Evolutionary conservation across 1,140 invertebrate species (phyloP), one percentile per base, ranked within the genome.

Genomic region (Caenorhabditis remanei): DNA sequence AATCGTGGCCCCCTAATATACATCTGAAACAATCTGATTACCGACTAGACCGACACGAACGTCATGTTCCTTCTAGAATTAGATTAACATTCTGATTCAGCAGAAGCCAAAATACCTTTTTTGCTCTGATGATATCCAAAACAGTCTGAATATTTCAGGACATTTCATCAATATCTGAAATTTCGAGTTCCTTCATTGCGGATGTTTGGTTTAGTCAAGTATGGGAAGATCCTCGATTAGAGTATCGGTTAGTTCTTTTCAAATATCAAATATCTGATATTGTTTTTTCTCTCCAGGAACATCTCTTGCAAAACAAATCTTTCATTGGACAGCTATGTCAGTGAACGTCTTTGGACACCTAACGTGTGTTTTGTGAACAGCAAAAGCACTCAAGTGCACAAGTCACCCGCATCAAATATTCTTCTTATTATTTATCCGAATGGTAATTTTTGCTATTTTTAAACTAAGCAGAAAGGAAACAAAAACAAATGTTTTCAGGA

Each of bases 151-250:
- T 61, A 21, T 55, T 89, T n/a, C 67, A 92, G 89, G 91, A 93
- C 83, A 92, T 92, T 55, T 91, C 91, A 11, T 90, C 92, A 21
- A 92, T 92, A 32, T 93, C 92, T 6, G 91, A 92, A 84, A 93
- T 92, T 61, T 90, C 92, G 41, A 89, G 89, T 65, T 92, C 91
- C 6, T 92, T 92, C 65, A 87, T 92, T 53, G 91, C 92, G 21
- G 91, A 92, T 85, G 91, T 93, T 13, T 93, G 92, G 92, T 92
- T 93, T 85, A 88, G 86, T 82, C 91, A 93, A 79, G 90, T 92
- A n/a, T 92, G 91, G 91, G 61, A 84, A 40, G 91, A 92, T 83
- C 89, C 90, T 46, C 83, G 92, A 48, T 67, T 92, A 46, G 88
- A 90, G 48, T 92, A 93, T 85, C 46, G 86, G 87, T 88, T 21